Conservation (phyloP, 2,888 invertebrate genomes). For the Dendrolimus pini region DNA sequence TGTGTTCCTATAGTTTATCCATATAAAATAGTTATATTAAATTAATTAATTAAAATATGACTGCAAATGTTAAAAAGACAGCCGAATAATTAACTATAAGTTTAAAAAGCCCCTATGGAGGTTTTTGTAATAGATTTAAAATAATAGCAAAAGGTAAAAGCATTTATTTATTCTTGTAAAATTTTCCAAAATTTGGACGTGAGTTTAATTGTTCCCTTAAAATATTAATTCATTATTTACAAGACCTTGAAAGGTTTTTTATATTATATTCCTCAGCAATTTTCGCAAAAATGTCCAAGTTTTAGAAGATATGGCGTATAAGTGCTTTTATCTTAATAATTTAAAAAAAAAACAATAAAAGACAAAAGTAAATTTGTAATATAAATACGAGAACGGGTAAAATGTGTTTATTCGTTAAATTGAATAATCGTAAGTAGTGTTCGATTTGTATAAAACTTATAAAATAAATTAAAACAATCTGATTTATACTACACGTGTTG, state of each 20-base stretch:
- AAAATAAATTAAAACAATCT: conserved; percentile 76
- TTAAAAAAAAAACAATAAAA: conserved; percentile 42
- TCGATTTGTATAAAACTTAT: conserved; percentile 75
- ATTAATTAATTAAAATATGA: conserved; percentile 51
- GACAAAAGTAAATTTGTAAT: conserved; percentile 75
- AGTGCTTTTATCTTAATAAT: conserved; percentile 22
- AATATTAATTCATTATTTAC: too few species aligned
- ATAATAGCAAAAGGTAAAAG: conserved; percentile 21
- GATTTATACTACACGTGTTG: conserved; percentile 65
- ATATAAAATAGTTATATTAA: conserved; percentile 54
- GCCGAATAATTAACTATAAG: conserved; percentile 61
- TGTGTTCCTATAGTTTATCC: conserved; percentile 65
- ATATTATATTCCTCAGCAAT: too few species aligned
- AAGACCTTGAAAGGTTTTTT: too few species aligned
- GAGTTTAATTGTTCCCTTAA: too few species aligned
- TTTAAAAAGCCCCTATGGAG: conserved; percentile 73
- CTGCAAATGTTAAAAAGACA: conserved; percentile 62
- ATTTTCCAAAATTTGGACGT: too few species aligned
- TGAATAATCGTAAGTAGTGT: conserved; percentile 75
- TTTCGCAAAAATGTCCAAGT: not conserved
- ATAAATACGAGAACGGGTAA: conserved; percentile 64
- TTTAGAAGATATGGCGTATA: not conserved
- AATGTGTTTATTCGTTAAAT: conserved; percentile 74
- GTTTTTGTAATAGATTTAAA: conserved; percentile 61
- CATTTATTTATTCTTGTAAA: not conserved